Percentiles rank a stretch among this genome's conserved stretches.
Conservation (phyloP, 2,888 invertebrate genomes). For the Neoascia interrupta region DNA sequence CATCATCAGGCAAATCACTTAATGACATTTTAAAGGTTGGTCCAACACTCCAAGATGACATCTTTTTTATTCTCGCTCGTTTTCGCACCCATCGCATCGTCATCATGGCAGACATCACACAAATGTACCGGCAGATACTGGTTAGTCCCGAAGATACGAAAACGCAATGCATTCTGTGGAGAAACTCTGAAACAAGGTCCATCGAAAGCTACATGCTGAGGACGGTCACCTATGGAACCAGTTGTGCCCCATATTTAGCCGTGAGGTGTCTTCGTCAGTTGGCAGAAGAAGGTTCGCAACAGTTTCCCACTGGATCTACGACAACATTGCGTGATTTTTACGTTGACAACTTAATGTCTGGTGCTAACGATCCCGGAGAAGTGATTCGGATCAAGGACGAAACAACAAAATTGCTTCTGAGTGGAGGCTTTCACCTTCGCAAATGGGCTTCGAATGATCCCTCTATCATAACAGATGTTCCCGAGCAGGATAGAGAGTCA, state of each 20-base stretch:
- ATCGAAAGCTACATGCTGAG: constrained; percentile 28
- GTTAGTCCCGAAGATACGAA: not conserved
- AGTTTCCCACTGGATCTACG: constrained; percentile 9
- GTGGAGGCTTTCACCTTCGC: constrained; percentile 24
- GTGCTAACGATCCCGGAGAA: constrained; percentile 26
- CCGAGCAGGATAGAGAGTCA: not conserved
- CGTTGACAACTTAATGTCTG: constrained; percentile 52
- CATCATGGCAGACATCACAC: constrained; percentile 9
- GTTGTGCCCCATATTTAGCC: constrained; percentile 18
- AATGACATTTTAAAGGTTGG: constrained; percentile 31
- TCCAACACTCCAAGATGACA: constrained; percentile 38
- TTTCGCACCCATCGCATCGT: constrained; percentile 19
- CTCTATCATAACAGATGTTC: not conserved
- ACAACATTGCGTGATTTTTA: constrained; percentile 22
- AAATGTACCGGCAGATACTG: constrained; percentile 25
- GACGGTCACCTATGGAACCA: constrained; percentile 44
- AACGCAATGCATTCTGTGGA: constrained; percentile 21
- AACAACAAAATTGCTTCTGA: constrained; percentile 4
- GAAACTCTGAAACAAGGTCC: constrained; percentile 6
- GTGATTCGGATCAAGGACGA: constrained; percentile 8
- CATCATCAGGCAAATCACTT: not conserved
- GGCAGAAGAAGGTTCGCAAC: not conserved
- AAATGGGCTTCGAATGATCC: constrained; percentile 32
- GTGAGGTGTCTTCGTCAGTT: constrained; percentile 19
- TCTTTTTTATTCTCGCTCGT: constrained; percentile 16